These are phyloP conservation scores for Papilio elwesi DNA, from an alignment of 2,888 invertebrate genomes.

Conservation along the genomic window DNA sequence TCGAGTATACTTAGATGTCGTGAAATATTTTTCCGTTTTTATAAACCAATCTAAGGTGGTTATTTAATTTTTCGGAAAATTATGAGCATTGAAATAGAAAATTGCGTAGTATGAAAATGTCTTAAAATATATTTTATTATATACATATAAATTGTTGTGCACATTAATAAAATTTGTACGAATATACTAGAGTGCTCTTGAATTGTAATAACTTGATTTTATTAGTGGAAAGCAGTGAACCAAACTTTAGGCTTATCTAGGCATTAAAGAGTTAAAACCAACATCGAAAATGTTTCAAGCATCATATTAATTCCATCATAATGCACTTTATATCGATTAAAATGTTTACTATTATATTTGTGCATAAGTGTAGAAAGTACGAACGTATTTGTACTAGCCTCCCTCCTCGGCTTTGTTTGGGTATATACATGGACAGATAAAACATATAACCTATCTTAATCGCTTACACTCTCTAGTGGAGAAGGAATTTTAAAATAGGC, in stretches of 20 bases:
- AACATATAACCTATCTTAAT: too few relatives aligned
- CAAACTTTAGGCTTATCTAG: constrained; percentile 23
- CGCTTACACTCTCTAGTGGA: too few relatives aligned
- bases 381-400: too few relatives aligned
- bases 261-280: constrained; percentile 11
- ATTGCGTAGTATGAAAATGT: too few relatives aligned
- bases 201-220: constrained; percentile 12
- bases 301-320: not conserved
- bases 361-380: not conserved
- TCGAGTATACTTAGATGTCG: not conserved
- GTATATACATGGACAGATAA: too few relatives aligned
- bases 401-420: too few relatives aligned
- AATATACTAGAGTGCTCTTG: not conserved
- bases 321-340: not conserved
- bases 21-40: not conserved
- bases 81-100: too few relatives aligned
- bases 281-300: constrained; percentile 15
- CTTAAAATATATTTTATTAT: not conserved
- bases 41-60: not conserved
- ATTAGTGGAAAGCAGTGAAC: constrained; percentile 27
- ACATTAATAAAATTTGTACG: not conserved
- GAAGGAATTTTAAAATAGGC: too few relatives aligned
- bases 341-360: not conserved
- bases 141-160: not conserved
- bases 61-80: not conserved